A percentile compares a stretch with the other conserved stretches of the same genome.
These are phyloP conservation scores for Chrysomallon squamiferum DNA, from an alignment of 1,140 invertebrate species.

Conservation along the genomic window DNA sequence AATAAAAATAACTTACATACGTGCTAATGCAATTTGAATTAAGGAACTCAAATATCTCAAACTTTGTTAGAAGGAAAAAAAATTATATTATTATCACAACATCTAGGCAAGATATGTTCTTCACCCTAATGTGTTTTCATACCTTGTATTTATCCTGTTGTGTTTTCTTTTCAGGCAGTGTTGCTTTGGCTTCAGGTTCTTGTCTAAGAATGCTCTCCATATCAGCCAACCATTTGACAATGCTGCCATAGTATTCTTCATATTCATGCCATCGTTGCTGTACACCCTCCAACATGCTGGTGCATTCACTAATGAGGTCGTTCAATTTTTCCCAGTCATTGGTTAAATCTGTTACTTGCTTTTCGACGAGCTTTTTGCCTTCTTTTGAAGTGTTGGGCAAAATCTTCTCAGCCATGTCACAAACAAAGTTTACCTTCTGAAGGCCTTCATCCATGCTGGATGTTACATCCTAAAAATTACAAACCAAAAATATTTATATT, in stretches of 20 bases:
- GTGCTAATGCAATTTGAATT: no score
- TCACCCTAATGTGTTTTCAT: no score
- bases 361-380: constrained; percentile 83
- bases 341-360: constrained; percentile 85
- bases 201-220: constrained; percentile 57
- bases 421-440: constrained; percentile 55
- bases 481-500: neutral
- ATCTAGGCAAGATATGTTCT: no score
- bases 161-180: constrained; percentile 78
- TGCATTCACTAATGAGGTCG: constrained; percentile 79
- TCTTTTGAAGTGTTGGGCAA: constrained; percentile 82
- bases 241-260: constrained; percentile 75
- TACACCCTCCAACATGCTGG: constrained; percentile 80
- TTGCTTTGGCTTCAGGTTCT: constrained; percentile 67
- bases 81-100: no score
- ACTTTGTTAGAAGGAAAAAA: no score
- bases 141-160: constrained; percentile 79
- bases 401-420: constrained; percentile 79
- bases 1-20: no score
- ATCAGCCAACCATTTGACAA: constrained; percentile 80
- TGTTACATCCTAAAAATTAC: constrained; percentile 45
- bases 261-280: constrained; percentile 85
- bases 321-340: constrained; percentile 87
- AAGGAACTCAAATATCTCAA: no score
- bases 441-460: constrained; percentile 55